phyloP scores from a whole-genome alignment of 2,113 vertebrate genomes.

The Chascanopsetta lugubris region DNA sequence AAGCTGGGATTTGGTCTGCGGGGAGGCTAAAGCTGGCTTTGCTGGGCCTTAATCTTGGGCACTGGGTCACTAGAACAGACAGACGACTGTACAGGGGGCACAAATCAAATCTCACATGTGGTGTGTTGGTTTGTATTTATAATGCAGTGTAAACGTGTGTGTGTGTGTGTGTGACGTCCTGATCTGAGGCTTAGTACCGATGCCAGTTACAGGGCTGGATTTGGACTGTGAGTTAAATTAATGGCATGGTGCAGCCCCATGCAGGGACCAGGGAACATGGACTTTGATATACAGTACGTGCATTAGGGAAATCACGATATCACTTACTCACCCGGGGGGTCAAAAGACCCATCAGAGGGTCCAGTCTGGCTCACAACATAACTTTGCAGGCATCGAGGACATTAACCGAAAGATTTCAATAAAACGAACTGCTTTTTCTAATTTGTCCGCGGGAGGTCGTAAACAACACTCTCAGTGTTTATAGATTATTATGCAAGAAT shows the following conservation, averaged over 20 bases:
- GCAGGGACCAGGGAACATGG: neutral
- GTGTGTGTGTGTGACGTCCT: conserved; percentile 12
- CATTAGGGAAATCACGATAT: too few relatives aligned
- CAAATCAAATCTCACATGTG: conserved; percentile 7
- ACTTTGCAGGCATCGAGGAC: too few relatives aligned
- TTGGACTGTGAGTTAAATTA: neutral
- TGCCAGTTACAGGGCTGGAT: neutral
- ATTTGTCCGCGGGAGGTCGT: too few relatives aligned
- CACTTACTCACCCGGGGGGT: too few relatives aligned
- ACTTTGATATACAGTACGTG: neutral
- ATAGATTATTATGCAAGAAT: too few relatives aligned
- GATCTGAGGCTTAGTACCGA: conserved; percentile 21
- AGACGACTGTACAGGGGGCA: conserved; percentile 13
- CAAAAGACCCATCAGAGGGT: too few relatives aligned
- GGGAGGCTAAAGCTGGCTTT: conserved; percentile 58
- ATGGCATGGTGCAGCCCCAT: neutral
- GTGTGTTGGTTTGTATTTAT: conserved; percentile 16
- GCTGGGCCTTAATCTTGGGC: conserved; percentile 53
- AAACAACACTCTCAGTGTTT: too few relatives aligned
- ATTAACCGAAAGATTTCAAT: too few relatives aligned
- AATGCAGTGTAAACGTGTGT: neutral
- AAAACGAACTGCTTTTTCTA: too few relatives aligned
- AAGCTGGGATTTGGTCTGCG: conserved; percentile 56
- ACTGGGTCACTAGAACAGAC: conserved; percentile 55
- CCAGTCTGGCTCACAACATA: too few relatives aligned